phyloP scores from a whole-genome alignment of 2,888 invertebrate genomes.

The Pandemis corylana region DNA sequence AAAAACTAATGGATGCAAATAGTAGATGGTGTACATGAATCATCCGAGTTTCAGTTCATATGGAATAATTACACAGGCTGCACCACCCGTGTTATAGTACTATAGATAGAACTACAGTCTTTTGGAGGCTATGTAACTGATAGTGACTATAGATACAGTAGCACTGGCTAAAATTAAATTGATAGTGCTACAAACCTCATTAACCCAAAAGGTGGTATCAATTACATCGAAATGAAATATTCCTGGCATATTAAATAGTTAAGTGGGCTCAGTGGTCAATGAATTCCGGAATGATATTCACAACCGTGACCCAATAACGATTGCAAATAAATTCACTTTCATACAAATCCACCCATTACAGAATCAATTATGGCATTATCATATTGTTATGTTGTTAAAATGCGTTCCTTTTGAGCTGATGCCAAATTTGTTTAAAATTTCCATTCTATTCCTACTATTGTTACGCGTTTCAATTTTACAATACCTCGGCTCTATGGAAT shows the following conservation, averaged over 20 bases:
- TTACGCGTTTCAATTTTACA: no score
- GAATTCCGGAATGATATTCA: slow-evolving; percentile 47
- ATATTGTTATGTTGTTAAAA: slow-evolving; percentile 3
- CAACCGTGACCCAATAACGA: slow-evolving; percentile 53
- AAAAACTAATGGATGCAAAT: no score
- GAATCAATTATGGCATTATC: slow-evolving; percentile 11
- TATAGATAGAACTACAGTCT: no score
- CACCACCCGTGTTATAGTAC: no score
- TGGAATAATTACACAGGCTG: no score
- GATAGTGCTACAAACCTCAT: not conserved
- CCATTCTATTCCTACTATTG: not conserved
- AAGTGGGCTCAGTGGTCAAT: slow-evolving; percentile 44
- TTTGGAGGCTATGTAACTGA: no score
- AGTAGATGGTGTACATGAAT: no score
- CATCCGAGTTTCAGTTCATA: no score
- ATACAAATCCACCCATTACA: slow-evolving; percentile 27
- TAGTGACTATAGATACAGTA: no score
- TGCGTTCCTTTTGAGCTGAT: not conserved
- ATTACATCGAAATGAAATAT: slow-evolving; percentile 49
- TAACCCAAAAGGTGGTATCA: slow-evolving; percentile 43
- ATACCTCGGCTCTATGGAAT: no score
- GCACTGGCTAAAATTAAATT: not conserved
- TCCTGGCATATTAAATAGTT: slow-evolving; percentile 51
- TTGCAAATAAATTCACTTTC: slow-evolving; percentile 7
- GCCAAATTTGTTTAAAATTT: not conserved